Conservation (phyloP, 2,797 vertebrate genomes). For the Anolis apletophallus region DNA sequence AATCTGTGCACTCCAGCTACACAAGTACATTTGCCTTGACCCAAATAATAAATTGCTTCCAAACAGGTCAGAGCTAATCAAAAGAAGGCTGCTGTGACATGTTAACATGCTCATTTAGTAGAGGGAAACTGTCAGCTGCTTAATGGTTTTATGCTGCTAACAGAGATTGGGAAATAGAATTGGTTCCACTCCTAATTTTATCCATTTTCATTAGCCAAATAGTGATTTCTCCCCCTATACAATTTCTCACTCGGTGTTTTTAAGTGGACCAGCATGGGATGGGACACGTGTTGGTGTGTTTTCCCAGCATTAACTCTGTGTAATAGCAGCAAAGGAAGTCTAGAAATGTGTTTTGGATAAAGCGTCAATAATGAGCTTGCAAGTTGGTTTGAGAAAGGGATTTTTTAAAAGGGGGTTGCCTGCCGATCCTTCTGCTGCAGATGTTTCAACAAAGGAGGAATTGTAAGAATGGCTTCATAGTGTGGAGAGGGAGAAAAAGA, state of each 20-base stretch:
- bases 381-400: neutral
- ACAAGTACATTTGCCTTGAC: constrained; percentile 10
- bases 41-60: constrained; percentile 26
- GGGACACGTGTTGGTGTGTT: neutral
- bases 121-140: constrained; percentile 14
- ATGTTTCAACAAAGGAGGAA: neutral
- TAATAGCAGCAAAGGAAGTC: neutral
- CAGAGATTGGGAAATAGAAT: constrained; percentile 10
- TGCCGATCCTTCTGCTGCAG: neutral
- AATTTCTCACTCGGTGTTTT: neutral
- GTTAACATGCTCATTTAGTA: constrained; percentile 32
- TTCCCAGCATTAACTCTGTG: neutral
- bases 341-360: neutral
- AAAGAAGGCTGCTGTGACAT: constrained; percentile 20
- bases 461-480: neutral
- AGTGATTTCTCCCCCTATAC: neutral
- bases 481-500: neutral
- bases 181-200: constrained; percentile 34
- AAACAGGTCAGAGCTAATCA: constrained; percentile 8
- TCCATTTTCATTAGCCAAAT: constrained; percentile 21
- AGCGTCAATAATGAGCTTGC: neutral
- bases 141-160: constrained; percentile 17
- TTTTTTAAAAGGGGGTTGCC: neutral
- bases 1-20: neutral
- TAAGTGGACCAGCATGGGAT: neutral